Base-by-base conservation (phyloP, 1,140 invertebrate species). In the Venturia canescens region DNA sequence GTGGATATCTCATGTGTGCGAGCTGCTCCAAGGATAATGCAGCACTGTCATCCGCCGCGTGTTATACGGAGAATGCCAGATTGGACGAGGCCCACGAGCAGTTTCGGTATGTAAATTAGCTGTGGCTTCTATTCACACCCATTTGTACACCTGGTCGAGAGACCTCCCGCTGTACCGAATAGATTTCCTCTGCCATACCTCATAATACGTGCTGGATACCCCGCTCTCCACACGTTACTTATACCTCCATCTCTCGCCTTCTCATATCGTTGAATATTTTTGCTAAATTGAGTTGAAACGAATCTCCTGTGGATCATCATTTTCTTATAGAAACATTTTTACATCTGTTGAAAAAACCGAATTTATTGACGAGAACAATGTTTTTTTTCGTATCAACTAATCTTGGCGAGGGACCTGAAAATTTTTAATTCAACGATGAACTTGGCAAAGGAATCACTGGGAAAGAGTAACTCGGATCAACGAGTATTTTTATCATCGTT, bases 81-180 rank as follows among this genome's bases (percentile, higher is more conserved):
- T 57, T 38, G 67, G 53, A 72, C 63, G 57, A 71, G 50, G 76
- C 66, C 69, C 66, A 34, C 44, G 44, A 34, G 79, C 82, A 80
- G 53, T 84, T 80, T 80, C 76, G 83, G 80, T 86, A 87, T 87
- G 86, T 84, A 86, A 87, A 87, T 87, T 85, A 84, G 85, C 80
- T 79, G 81, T 50, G 78, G 81, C 82, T 82, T 82, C 71, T 81
- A 86, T 86, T 84, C 82, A 85, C 70, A 48, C 80, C 18, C 23
- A 75, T 75, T 75, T 60, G 80, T 81, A 84, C 84, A 86, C 84
- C 83, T 87, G 84, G 85, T 80, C 76, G 75, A 44, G 26, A 23
- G 79, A 80, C 82, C 83, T 86, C 84, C 82, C 81, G 83, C 85
- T 84, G 83, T 78, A 85, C 21, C 83, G 79, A 70, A 80, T 79